phyloP scores from a whole-genome alignment of 2,797 vertebrate species.

The Xiphorhynchus erythropygius region DNA sequence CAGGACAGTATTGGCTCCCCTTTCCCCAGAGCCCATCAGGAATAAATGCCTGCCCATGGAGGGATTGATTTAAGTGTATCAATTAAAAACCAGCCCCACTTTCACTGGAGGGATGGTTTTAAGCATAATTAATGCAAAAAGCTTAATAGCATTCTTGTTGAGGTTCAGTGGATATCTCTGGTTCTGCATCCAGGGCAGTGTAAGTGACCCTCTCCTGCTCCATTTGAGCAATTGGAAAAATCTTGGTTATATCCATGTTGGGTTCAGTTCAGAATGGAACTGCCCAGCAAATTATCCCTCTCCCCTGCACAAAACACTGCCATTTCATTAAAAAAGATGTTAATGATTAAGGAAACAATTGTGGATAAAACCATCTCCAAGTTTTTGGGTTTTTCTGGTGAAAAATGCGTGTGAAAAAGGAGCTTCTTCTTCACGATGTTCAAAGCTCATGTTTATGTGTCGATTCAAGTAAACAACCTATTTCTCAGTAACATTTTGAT shows the following conservation, averaged over 20 bases:
- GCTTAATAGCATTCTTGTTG: not conserved
- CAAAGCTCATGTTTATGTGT: not conserved
- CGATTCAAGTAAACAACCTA: constrained; percentile 3
- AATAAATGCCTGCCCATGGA: constrained; percentile 22
- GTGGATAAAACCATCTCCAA: not conserved
- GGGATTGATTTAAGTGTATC: constrained; percentile 52
- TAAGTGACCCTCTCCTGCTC: not conserved
- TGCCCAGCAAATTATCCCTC: not conserved
- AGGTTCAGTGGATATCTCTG: not conserved
- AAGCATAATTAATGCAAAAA: constrained; percentile 40
- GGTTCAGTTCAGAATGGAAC: not conserved
- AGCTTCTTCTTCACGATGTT: not conserved
- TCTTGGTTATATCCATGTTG: not conserved
- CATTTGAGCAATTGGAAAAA: constrained; percentile 4
- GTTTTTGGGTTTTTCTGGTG: not conserved
- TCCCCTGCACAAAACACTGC: not conserved
- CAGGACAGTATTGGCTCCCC: not conserved
- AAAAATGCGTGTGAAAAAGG: not conserved
- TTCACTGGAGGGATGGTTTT: constrained; percentile 1
- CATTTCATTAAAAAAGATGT: not conserved
- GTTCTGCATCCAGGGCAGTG: not conserved
- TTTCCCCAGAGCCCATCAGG: not conserved
- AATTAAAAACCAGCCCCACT: constrained; percentile 42
- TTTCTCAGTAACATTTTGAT: not conserved
- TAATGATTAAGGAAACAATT: constrained; percentile 19